These are phyloP conservation scores for Pelvicachromis taeniatus DNA, from an alignment of 2,113 vertebrate species.

Conservation along the genomic window DNA sequence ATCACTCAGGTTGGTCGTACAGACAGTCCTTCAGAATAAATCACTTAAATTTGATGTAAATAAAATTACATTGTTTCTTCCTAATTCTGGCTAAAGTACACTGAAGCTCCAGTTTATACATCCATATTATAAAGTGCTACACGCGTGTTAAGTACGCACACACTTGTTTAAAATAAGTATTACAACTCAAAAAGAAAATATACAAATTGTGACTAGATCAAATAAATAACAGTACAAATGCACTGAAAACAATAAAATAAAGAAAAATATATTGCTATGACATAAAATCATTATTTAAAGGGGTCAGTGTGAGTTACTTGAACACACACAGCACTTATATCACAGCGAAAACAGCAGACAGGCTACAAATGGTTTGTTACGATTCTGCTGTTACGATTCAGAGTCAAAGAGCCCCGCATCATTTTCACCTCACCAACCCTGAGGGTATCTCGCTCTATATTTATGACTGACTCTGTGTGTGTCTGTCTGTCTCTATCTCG, in stretches of 20 bases:
- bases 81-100: not conserved
- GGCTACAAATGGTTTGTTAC: not conserved
- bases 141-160: not conserved
- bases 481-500: not conserved
- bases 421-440: conserved; percentile 21
- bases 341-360: not conserved
- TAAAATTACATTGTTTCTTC: not conserved
- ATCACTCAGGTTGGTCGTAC: not conserved
- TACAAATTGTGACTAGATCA: not conserved
- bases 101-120: not conserved
- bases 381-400: not conserved
- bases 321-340: not conserved
- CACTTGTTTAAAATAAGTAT: not conserved
- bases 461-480: conserved; percentile 1
- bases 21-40: not conserved
- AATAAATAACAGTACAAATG: not conserved
- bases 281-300: not conserved
- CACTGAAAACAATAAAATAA: not conserved
- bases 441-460: conserved; percentile 11
- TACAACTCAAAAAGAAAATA: not conserved
- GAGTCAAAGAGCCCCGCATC: conserved; percentile 13
- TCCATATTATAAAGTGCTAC: not conserved
- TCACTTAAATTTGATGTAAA: not conserved
- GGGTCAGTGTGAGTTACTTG: not conserved
- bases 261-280: not conserved